These are phyloP conservation scores for Agonopterix subpropinquella DNA, from an alignment of 2,888 invertebrate species.

Conservation along the genomic window DNA sequence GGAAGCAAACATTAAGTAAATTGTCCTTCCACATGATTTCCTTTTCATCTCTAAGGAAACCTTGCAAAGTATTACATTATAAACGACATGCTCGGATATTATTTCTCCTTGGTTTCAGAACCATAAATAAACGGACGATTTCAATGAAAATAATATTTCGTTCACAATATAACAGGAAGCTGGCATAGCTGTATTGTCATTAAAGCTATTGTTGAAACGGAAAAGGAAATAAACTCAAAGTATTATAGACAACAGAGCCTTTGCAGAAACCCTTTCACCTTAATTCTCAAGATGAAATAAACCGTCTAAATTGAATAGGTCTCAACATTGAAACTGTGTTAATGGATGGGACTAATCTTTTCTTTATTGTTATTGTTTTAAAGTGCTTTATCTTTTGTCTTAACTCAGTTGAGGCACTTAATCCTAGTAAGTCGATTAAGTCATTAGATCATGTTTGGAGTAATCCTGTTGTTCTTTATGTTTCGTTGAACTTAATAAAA, in stretches of 20 bases:
- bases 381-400: neutral
- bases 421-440: no score
- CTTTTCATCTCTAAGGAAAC: no score
- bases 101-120: no score
- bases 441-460: no score
- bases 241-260: conserved; percentile 1
- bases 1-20: no score
- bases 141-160: neutral
- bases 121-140: no score
- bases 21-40: no score
- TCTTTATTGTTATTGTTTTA: neutral
- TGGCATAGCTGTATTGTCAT: no score
- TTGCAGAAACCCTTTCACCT: conserved; percentile 14
- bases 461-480: neutral
- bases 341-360: conserved; percentile 10
- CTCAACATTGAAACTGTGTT: conserved; percentile 1
- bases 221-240: neutral
- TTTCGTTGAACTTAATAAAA: neutral
- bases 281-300: conserved; percentile 19
- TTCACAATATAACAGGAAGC: no score
- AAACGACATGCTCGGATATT: no score
- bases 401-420: no score
- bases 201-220: neutral
- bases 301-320: conserved; percentile 13
- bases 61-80: no score